Conservation (phyloP, 2,888 invertebrate species). For the Synanthedon formicaeformis region DNA sequence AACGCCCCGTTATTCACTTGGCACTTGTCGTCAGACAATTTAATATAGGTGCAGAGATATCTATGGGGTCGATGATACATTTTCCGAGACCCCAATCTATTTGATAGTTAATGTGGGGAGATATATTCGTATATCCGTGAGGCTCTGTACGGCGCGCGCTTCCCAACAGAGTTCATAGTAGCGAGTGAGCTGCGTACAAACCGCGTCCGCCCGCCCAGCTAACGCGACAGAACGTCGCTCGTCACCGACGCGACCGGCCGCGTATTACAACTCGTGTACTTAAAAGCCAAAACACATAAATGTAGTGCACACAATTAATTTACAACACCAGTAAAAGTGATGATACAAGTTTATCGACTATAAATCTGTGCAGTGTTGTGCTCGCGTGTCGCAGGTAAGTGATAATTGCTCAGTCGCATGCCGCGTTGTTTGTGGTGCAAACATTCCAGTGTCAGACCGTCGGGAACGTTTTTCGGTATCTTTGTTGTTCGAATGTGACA, state of each 20-base stretch:
- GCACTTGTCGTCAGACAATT: too few species aligned
- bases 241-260: slow-evolving; percentile 53
- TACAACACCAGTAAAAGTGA: slow-evolving; percentile 66
- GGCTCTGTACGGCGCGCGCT: slow-evolving; percentile 33
- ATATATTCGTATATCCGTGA: background rate
- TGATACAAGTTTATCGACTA: slow-evolving; percentile 66
- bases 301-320: slow-evolving; percentile 59
- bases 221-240: slow-evolving; percentile 33
- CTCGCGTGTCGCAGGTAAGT: slow-evolving; percentile 68
- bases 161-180: slow-evolving; percentile 18
- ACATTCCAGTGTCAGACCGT: slow-evolving; percentile 35
- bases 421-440: slow-evolving; percentile 53
- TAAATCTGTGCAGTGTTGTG: slow-evolving; percentile 66
- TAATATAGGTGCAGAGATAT: too few species aligned
- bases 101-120: slow-evolving; percentile 9
- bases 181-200: slow-evolving; percentile 13
- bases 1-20: too few species aligned
- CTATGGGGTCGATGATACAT: slow-evolving; percentile 20
- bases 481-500: slow-evolving; percentile 39
- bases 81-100: background rate
- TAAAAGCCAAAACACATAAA: slow-evolving; percentile 23
- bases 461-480: slow-evolving; percentile 39
- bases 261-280: slow-evolving; percentile 21
- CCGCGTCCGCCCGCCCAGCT: slow-evolving; percentile 40
- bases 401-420: slow-evolving; percentile 61